phyloP scores from a whole-genome alignment of 2,888 invertebrate species.

The Drosophila pseudotalamancana region DNA sequence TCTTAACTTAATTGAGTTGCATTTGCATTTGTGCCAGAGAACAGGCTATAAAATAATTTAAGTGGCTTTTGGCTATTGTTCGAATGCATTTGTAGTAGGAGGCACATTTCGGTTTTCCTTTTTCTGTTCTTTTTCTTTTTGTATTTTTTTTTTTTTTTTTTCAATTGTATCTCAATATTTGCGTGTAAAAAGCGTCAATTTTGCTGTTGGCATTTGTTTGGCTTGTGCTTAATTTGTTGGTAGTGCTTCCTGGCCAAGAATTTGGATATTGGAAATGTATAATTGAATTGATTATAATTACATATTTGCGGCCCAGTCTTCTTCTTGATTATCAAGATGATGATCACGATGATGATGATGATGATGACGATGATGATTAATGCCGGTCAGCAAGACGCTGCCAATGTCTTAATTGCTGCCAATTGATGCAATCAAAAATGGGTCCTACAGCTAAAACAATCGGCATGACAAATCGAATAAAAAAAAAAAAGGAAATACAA shows the following conservation, averaged over 20 bases:
- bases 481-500: conserved; percentile 18
- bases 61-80: conserved; percentile 1
- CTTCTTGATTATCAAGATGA: neutral
- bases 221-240: conserved; percentile 49
- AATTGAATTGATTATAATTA: conserved; percentile 46
- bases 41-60: conserved; percentile 16
- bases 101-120: conserved; percentile 29
- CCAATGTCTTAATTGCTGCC: conserved; percentile 50
- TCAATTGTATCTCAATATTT: conserved; percentile 30
- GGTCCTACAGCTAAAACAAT: conserved; percentile 10
- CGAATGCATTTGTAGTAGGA: conserved; percentile 9
- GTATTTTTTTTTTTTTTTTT: too few relatives aligned
- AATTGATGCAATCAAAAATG: conserved; percentile 42
- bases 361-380: conserved; percentile 29
- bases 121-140: too few relatives aligned
- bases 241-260: conserved; percentile 27
- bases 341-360: neutral
- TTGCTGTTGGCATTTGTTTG: conserved; percentile 36
- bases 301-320: neutral
- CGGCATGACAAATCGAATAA: conserved; percentile 6
- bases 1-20: conserved; percentile 2
- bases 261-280: conserved; percentile 27
- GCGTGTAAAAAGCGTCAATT: conserved; percentile 44
- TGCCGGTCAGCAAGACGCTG: conserved; percentile 15
- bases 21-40: neutral